Evolutionary conservation across 2,888 invertebrate species (phyloP), one percentile per base, ranked within the genome.

Genomic region (Cosmia pyralina): DNA sequence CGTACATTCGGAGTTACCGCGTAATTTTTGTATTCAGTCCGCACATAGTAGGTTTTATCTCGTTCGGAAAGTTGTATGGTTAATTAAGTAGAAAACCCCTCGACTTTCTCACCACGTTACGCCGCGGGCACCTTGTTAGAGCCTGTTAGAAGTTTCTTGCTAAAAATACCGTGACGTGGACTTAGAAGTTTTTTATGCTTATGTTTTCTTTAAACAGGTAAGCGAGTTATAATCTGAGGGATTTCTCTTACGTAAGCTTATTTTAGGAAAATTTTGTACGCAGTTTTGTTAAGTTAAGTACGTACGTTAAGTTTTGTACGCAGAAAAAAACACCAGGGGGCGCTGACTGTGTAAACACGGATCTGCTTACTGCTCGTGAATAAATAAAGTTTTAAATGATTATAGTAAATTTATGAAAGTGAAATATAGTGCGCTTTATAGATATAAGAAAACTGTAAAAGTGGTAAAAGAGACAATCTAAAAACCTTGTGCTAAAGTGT

Each of bases 71-170:
- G 92, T 93, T 93, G 89, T 91, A 89, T 89, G 92, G 92, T 93
- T 94, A 94, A 94, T 94, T 94, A 94, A 92, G 89, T 90, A 87
- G 89, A 90, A 92, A 92, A 92, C 87, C 85, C 87, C 88, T 91
- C 89, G 90, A 93, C 92, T 90, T 93, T 91, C 92, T 83, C 89
- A 89, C 89, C 93, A 92, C 93, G 94, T 91, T 89, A 89, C 88
- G 93, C 94, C 93, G 85, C 88, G 79, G 94, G 83, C 85, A 90
- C 91, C 93, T 93, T 91, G 93, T 92, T 92, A 92, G 91, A 81
- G 86, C 80, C 85, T 89, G 87, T 91, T 90, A 88, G 89, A 83
- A 87, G 87, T 86, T 90, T 89, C 83, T 84, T 83, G 74, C 67
- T 81, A 83, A 86, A 87, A 87, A 81, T 81, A 83, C 38, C 46